Evolutionary conservation across 2,888 invertebrate species (phyloP).

Genomic region (Drosophila affinis): DNA sequence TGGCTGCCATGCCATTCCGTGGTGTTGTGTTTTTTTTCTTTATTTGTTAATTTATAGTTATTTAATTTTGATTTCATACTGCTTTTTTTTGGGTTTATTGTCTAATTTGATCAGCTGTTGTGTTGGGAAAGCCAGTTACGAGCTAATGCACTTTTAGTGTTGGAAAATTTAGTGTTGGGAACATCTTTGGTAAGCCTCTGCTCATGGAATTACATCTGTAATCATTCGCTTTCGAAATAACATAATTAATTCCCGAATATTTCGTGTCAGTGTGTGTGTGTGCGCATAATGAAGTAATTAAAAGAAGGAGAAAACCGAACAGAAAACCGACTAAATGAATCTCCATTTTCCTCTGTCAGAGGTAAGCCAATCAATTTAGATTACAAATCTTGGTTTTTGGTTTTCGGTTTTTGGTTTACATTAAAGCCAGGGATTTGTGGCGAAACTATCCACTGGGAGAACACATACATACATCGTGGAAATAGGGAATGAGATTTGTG

Average conservation of each 20-base stretch:
- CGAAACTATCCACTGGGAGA: conserved; percentile 1
- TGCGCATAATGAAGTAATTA: too few relatives aligned
- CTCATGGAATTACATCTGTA: neutral
- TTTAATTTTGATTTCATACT: conserved; percentile 14
- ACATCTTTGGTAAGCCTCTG: neutral
- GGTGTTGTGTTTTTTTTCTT: neutral
- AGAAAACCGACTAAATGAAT: conserved; percentile 6
- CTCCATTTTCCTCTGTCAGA: neutral
- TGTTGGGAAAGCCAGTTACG: neutral
- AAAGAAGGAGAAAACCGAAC: conserved; percentile 22
- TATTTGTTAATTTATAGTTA: conserved; percentile 12
- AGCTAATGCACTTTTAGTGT: too few relatives aligned
- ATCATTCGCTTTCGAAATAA: neutral
- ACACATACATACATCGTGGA: neutral
- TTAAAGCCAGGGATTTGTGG: conserved; percentile 22
- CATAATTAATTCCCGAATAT: conserved; percentile 8
- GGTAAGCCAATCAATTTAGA: conserved; percentile 31
- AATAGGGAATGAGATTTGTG: conserved; percentile 28
- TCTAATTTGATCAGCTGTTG: neutral
- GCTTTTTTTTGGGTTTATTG: neutral
- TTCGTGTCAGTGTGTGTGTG: too few relatives aligned
- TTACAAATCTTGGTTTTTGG: conserved; percentile 19
- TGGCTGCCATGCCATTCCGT: conserved; percentile 53
- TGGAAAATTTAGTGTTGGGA: neutral
- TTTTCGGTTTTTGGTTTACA: conserved; percentile 13